These are phyloP conservation scores for Venusia cambrica DNA, from an alignment of 2,888 invertebrate genomes.

Conservation along the genomic window DNA sequence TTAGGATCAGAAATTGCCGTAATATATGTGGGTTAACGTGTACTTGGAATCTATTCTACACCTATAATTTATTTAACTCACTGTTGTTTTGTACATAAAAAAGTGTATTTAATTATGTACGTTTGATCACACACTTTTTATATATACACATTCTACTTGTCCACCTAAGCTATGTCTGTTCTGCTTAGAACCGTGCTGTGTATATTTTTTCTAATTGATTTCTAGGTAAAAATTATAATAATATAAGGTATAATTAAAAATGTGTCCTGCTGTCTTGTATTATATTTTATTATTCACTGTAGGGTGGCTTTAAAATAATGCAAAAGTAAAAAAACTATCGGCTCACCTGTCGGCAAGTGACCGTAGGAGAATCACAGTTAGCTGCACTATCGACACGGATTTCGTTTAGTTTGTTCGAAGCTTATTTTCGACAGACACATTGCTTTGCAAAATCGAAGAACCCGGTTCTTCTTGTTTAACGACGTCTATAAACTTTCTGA, in stretches of 20 bases:
- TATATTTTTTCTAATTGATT: no score
- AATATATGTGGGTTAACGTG: slow-evolving; percentile 2
- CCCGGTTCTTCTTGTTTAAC: neutral
- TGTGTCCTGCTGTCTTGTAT: no score
- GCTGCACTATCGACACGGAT: slow-evolving; percentile 17
- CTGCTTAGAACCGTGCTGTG: no score
- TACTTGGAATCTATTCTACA: no score
- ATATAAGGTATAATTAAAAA: no score
- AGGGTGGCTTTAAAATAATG: slow-evolving; percentile 16
- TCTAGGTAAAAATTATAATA: no score
- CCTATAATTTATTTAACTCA: no score
- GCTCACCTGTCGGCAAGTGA: slow-evolving; percentile 20
- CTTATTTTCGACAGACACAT: slow-evolving; percentile 9
- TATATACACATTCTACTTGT: no score
- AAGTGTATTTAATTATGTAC: no score
- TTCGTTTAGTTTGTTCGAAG: slow-evolving; percentile 2
- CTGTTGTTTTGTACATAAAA: no score
- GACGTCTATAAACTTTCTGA: slow-evolving; percentile 17
- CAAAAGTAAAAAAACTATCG: slow-evolving; percentile 20
- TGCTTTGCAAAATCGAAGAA: slow-evolving; percentile 9
- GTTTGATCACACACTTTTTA: no score
- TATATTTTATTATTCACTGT: slow-evolving; percentile 4
- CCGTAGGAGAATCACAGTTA: slow-evolving; percentile 22
- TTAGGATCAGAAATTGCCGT: slow-evolving; percentile 11
- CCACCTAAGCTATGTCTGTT: no score